Conservation (phyloP, 2,113 vertebrate genomes). For the Gymnocephalus cernua region DNA sequence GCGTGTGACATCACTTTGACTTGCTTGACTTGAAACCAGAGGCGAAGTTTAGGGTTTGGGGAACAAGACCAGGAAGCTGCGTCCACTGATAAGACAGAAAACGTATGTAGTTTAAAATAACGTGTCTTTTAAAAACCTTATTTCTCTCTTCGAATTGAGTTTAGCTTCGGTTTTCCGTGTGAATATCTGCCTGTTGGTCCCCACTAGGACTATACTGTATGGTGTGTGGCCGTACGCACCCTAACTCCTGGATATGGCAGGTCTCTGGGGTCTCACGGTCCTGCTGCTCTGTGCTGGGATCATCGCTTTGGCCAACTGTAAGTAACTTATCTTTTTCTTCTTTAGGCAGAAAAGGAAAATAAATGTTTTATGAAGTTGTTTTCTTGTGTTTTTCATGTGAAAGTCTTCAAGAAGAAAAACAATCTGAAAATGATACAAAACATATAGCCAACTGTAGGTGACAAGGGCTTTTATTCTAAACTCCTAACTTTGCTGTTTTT, state of each 20-base stretch:
- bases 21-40: constrained; percentile 72
- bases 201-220: constrained; percentile 81
- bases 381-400: constrained; percentile 7
- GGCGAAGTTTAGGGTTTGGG: constrained; percentile 83
- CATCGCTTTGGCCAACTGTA: constrained; percentile 76
- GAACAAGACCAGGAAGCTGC: constrained; percentile 87
- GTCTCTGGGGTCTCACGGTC: constrained; percentile 83
- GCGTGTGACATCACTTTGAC: constrained; percentile 86
- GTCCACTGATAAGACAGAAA: constrained; percentile 85
- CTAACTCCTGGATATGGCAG: constrained; percentile 88
- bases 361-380: not conserved
- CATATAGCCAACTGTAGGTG: not conserved
- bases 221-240: constrained; percentile 83
- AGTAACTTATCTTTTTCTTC: constrained; percentile 67
- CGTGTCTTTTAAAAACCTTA: constrained; percentile 24
- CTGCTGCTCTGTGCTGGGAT: constrained; percentile 83
- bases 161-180: constrained; percentile 58
- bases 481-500: constrained; percentile 20
- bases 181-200: constrained; percentile 76
- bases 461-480: constrained; percentile 28
- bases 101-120: constrained; percentile 71
- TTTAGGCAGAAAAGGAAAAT: not conserved
- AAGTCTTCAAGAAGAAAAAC: not conserved
- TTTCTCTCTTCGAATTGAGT: constrained; percentile 43
- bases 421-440: constrained; percentile 28